These are phyloP conservation scores for Eucidaris tribuloides DNA, from an alignment of 35 echinoderm and acorn worm species.

Conservation along the genomic window DNA sequence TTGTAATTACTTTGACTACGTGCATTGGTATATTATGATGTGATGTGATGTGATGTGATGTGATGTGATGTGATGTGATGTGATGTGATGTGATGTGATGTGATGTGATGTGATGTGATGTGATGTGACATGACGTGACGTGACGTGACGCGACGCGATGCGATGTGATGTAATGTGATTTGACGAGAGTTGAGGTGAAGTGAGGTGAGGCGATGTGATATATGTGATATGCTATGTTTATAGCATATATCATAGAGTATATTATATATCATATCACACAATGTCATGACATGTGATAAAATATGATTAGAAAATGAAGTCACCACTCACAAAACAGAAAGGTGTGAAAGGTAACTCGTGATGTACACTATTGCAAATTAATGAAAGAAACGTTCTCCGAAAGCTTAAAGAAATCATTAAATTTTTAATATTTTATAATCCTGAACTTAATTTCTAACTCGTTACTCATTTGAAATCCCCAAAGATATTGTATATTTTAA, in stretches of 20 bases:
- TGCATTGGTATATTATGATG: constrained; percentile 4
- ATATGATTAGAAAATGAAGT: too few relatives aligned
- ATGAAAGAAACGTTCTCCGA: too few relatives aligned
- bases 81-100: neutral
- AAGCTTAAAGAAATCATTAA: too few relatives aligned
- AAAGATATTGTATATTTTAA: too few relatives aligned
- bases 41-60: constrained; percentile 13
- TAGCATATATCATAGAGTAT: neutral
- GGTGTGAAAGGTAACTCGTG: too few relatives aligned
- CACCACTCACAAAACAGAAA: too few relatives aligned
- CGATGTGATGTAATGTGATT: neutral
- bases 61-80: neutral
- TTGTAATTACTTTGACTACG: too few relatives aligned
- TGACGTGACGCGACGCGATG: neutral
- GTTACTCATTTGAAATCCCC: too few relatives aligned
- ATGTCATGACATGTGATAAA: neutral
- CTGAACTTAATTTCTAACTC: too few relatives aligned
- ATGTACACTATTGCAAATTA: too few relatives aligned
- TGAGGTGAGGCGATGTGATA: neutral
- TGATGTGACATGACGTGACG: neutral
- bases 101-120: neutral
- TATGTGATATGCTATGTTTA: constrained; percentile 16
- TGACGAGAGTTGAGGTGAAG: neutral
- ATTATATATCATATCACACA: neutral
- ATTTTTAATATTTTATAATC: too few relatives aligned